These are phyloP conservation scores for Phalera bucephala DNA, from an alignment of 2,888 invertebrate species.

Conservation along the genomic window DNA sequence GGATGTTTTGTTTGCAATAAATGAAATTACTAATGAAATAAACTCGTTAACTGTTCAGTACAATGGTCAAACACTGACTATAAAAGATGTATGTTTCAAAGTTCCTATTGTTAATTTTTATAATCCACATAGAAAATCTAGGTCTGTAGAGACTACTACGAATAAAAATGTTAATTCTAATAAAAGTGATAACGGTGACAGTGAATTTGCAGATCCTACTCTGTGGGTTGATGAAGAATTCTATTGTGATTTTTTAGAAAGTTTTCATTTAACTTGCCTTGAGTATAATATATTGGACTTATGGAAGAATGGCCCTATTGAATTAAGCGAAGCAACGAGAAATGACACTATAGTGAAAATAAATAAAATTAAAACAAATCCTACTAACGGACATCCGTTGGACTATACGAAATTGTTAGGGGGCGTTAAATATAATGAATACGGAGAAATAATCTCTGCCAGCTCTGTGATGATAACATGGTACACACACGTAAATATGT, in stretches of 20 bases:
- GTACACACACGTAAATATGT: constrained; percentile 87
- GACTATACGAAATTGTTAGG: constrained; percentile 86
- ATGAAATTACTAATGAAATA: constrained; percentile 78
- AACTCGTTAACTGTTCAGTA: constrained; percentile 56
- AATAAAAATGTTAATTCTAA: constrained; percentile 19
- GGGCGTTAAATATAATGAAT: constrained; percentile 79
- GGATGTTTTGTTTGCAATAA: constrained; percentile 75
- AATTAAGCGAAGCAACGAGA: constrained; percentile 80
- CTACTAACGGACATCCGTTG: constrained; percentile 85
- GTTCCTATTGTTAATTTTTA: constrained; percentile 72
- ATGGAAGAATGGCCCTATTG: constrained; percentile 84
- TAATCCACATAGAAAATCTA: constrained; percentile 40
- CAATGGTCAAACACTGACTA: constrained; percentile 41
- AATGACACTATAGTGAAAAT: constrained; percentile 84
- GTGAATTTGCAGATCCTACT: constrained; percentile 80
- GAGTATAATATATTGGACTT: constrained; percentile 86
- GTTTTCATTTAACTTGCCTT: constrained; percentile 84
- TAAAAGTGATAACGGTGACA: constrained; percentile 34
- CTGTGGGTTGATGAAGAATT: constrained; percentile 79
- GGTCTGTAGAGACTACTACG: constrained; percentile 42
- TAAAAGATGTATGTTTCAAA: constrained; percentile 69
- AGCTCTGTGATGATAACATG: constrained; percentile 85
- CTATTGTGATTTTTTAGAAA: constrained; percentile 86
- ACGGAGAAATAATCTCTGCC: constrained; percentile 85
- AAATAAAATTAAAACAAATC: constrained; percentile 84